Percentiles rank a stretch among this genome's conserved stretches.
phyloP scores from a whole-genome alignment of 2,797 vertebrate species.

The Prionace glauca region DNA sequence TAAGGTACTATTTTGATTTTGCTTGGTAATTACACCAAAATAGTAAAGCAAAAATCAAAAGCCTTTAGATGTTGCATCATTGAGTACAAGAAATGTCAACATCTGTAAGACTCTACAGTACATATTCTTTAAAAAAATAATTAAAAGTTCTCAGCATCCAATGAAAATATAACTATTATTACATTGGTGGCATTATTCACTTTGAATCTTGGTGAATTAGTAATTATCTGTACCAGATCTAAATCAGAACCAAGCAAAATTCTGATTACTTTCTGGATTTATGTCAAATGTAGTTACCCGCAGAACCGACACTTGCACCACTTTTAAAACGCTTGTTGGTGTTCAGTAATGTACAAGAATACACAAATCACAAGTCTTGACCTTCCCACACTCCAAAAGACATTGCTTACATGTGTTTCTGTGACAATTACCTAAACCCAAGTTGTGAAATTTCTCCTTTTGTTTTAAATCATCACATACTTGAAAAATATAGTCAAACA shows the following conservation, averaged over 20 bases:
- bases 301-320: background rate
- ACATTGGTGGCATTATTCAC: background rate
- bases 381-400: background rate
- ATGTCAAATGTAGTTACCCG: background rate
- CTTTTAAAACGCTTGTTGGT: background rate
- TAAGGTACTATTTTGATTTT: background rate
- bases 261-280: background rate
- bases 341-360: background rate
- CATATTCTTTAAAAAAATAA: background rate
- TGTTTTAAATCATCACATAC: background rate
- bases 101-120: too few species aligned
- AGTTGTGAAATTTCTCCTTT: background rate
- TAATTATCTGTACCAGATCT: background rate
- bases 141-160: background rate
- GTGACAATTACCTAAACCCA: background rate
- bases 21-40: background rate
- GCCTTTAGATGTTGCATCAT: background rate
- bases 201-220: background rate
- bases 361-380: background rate
- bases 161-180: background rate
- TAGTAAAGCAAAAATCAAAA: constrained; percentile 16
- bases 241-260: background rate
- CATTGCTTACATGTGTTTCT: background rate
- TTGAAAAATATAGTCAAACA: background rate
- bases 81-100: background rate